These are phyloP conservation scores for Cryptoprocta ferox DNA, from an alignment of 2,797 vertebrate genomes.

Conservation along the genomic window DNA sequence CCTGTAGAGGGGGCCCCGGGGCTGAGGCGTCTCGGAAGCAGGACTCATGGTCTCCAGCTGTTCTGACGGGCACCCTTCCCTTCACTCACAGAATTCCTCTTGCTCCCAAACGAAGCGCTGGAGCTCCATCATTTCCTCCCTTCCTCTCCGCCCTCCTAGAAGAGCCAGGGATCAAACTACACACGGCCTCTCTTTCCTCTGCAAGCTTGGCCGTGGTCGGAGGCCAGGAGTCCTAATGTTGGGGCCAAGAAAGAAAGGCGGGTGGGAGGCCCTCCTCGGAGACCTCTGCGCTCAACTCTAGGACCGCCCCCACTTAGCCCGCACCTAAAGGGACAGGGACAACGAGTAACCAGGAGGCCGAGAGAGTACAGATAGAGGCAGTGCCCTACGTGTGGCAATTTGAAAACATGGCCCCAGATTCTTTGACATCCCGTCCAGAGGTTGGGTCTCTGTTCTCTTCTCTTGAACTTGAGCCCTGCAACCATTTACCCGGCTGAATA, in stretches of 20 bases:
- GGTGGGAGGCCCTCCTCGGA: background rate
- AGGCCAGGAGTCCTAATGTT: accelerated
- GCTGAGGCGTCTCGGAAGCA: accelerated
- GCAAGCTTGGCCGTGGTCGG: background rate
- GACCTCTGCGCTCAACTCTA: background rate
- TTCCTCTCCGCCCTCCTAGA: background rate
- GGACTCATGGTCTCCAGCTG: accelerated
- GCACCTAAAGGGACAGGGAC: background rate
- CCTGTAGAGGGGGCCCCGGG: accelerated
- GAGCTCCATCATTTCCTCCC: background rate
- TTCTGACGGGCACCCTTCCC: background rate
- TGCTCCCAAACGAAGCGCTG: too few relatives aligned
- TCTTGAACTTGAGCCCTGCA: background rate
- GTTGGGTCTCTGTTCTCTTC: background rate
- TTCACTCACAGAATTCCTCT: background rate
- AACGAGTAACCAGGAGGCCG: accelerated
- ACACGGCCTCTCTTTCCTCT: background rate
- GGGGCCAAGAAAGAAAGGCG: background rate
- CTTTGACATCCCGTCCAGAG: background rate
- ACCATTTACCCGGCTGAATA: background rate
- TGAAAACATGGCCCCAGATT: background rate
- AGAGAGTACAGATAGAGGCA: background rate
- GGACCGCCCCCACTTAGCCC: background rate
- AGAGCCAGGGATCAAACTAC: background rate
- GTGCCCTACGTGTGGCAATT: background rate